These are phyloP conservation scores for Limonius californicus DNA, from an alignment of 1,140 invertebrate species.

Conservation along the genomic window DNA sequence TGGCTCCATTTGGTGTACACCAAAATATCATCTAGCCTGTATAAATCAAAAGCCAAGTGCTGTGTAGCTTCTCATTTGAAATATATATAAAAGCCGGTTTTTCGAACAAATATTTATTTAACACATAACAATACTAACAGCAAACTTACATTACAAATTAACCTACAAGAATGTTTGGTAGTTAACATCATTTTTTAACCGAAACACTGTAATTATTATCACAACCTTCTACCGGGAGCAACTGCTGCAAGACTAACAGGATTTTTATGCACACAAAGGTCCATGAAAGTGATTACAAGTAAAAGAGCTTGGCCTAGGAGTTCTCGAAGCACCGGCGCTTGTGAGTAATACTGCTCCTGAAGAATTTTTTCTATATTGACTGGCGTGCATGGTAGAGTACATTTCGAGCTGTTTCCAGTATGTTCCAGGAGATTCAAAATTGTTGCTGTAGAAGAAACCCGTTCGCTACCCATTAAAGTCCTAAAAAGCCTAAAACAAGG, in stretches of 20 bases:
- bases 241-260: constrained; percentile 14
- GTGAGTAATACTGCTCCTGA: constrained; percentile 22
- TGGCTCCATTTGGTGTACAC: no score
- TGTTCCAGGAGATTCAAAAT: constrained; percentile 25
- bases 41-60: no score
- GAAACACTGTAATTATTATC: no score
- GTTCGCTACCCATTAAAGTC: constrained; percentile 36
- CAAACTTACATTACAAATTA: no score
- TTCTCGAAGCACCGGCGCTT: constrained; percentile 28
- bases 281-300: constrained; percentile 34
- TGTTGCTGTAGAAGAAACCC: constrained; percentile 28
- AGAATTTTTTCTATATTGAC: constrained; percentile 27
- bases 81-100: no score
- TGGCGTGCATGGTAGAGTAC: constrained; percentile 23
- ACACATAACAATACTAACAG: no score
- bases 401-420: background rate
- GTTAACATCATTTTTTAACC: no score
- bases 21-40: no score
- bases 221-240: no score
- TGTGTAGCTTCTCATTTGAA: no score
- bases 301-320: constrained; percentile 36
- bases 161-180: no score
- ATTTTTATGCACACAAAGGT: constrained; percentile 36
- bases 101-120: no score
- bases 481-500: constrained; percentile 36